phyloP scores from a whole-genome alignment of 2,888 invertebrate species.

The Hyposoter dolosus region DNA sequence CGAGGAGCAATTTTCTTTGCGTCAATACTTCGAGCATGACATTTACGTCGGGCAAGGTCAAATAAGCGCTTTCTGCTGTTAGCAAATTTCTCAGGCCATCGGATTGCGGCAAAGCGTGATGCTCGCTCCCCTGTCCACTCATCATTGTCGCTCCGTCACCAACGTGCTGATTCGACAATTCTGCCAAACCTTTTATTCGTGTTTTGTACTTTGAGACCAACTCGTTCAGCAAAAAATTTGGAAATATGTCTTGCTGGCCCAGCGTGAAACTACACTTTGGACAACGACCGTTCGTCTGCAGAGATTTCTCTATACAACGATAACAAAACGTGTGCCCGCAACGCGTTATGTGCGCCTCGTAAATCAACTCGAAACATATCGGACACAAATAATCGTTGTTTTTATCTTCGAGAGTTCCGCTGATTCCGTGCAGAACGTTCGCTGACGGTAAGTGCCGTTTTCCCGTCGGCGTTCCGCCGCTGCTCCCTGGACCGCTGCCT shows the following conservation, averaged over 20 bases:
- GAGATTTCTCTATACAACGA: slow-evolving; percentile 90
- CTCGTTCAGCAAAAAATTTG: slow-evolving; percentile 94
- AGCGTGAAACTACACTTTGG: slow-evolving; percentile 93
- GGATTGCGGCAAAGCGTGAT: slow-evolving; percentile 77
- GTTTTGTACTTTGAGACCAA: slow-evolving; percentile 90
- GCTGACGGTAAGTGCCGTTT: slow-evolving; percentile 84
- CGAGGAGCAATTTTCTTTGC: slow-evolving; percentile 91
- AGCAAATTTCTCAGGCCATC: slow-evolving; percentile 87
- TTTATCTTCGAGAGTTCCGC: slow-evolving; percentile 89
- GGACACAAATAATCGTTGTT: slow-evolving; percentile 90
- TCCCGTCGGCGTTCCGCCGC: slow-evolving; percentile 84
- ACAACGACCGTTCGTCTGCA: slow-evolving; percentile 90
- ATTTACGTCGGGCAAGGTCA: slow-evolving; percentile 92
- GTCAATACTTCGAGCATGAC: slow-evolving; percentile 92
- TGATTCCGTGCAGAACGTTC: slow-evolving; percentile 87
- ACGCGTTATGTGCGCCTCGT: slow-evolving; percentile 95
- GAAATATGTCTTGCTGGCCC: slow-evolving; percentile 91
- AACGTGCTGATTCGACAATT: slow-evolving; percentile 79
- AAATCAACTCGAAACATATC: slow-evolving; percentile 95
- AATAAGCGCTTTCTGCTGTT: slow-evolving; percentile 89
- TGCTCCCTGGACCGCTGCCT: slow-evolving; percentile 73
- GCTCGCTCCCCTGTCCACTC: slow-evolving; percentile 74
- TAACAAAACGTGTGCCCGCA: slow-evolving; percentile 97
- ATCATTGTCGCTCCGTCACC: slow-evolving; percentile 74
- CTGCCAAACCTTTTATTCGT: slow-evolving; percentile 85